Evolutionary conservation across 2,113 vertebrate species (phyloP), one percentile per base, ranked within the genome.

Genomic region (Sclerurus mexicanus): DNA sequence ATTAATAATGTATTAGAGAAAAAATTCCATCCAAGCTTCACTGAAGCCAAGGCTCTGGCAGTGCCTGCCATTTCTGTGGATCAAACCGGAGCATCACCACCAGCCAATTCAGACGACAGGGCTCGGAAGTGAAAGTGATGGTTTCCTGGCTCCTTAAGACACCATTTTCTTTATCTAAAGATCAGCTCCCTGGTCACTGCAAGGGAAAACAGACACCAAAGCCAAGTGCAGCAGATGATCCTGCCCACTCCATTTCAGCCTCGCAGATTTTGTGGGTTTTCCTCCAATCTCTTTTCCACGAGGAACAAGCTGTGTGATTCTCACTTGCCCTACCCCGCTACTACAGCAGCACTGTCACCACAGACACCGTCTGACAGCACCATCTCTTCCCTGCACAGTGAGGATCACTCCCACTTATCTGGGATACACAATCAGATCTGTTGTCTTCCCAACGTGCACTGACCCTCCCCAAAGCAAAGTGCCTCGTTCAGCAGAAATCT

Each of bases 371-470:
- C 73, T 52, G 49, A 28, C 52, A 85, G 87, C 74, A 87, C 42
- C 37, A 9, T 20, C 74, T 40, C 55, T 21, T 14, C 49, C 78
- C 82, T 2, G 37, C 6, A n/a, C 28, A 4, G 24, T 1, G 16
- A 64, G 53, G 46, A 68, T 0, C 3, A 22, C 58, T 77, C 59
- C 82, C 35, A 23, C 53, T 63, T 12, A 44, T n/a, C 47, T 6
- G 24, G 30, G 68, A 56, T 5, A 10, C 27, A 59, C 16, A 13
- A 59, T 11, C n/a, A 46, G 10, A 74, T 47, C 68, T 14, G 5
- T 3, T 74, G 63, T 62, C 55, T 66, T 58, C 31, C 1, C 1
- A 25, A 24, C 42, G 1, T 0, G 10, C 28, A 6, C 14, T 7
- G 56, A 82, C 52, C 76, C 93, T 92, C 72, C 75, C 30, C 33